Conservation (phyloP, 2,797 vertebrate species). For the Sebastes oblongus region DNA sequence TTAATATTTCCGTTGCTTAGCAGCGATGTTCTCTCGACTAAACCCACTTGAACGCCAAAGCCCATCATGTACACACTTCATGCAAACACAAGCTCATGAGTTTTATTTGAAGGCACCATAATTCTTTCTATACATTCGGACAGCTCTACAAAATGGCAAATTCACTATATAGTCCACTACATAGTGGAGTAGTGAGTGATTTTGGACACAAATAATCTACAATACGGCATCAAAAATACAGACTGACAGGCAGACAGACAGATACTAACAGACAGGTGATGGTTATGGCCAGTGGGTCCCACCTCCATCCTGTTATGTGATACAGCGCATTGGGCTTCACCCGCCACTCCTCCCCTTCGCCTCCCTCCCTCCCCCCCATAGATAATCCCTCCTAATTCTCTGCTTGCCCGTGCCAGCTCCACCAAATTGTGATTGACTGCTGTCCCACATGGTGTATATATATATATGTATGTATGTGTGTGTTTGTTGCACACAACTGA, state of each 20-base stretch:
- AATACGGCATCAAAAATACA: too few relatives aligned
- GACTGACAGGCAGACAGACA: neutral
- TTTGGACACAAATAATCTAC: neutral
- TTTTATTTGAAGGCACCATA: too few relatives aligned
- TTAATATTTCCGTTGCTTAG: too few relatives aligned
- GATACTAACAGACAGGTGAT: constrained; percentile 29
- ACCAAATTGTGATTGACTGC: constrained; percentile 82
- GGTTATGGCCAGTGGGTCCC: neutral
- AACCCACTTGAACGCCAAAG: too few relatives aligned
- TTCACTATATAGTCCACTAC: too few relatives aligned
- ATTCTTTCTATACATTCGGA: too few relatives aligned
- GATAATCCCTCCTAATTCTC: constrained; percentile 83
- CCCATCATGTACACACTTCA: too few relatives aligned
- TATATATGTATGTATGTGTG: constrained; percentile 1
- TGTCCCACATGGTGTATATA: constrained; percentile 58
- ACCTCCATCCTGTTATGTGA: constrained; percentile 54
- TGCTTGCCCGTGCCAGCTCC: constrained; percentile 67
- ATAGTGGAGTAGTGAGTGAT: too few relatives aligned
- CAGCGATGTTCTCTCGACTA: too few relatives aligned
- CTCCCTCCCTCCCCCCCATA: neutral
- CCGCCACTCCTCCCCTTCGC: neutral
- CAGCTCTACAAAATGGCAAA: too few relatives aligned
- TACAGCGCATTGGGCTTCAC: constrained; percentile 43
- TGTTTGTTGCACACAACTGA: constrained; percentile 22
- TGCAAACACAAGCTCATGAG: too few relatives aligned